Base-by-base conservation (phyloP, 2,113 vertebrate genomes). In the Hippocampus guttulatus region DNA sequence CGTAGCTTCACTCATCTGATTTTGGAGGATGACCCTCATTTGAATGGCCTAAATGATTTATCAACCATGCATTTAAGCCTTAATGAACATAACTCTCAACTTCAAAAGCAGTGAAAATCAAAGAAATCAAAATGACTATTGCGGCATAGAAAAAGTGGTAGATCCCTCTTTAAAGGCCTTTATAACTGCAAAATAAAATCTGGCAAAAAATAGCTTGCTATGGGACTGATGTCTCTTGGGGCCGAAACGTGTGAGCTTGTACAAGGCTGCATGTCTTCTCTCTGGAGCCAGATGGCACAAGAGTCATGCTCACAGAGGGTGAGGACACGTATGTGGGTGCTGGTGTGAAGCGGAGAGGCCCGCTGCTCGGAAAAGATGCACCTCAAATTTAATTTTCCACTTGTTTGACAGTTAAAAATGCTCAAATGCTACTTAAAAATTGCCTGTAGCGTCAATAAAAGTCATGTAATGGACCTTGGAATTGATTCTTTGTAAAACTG, bases 231-330 rank as follows among this genome's bases (percentile, higher is more conserved):
- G 64, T 83, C 79, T 79, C 81, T 55, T 41, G 69, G 62, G 65
- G 73, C 51, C 38, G 23, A 68, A 74, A 71, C 14, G 74, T 75
- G 60, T 70, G 75, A 64, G 69, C 64, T 74, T 55, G 3, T 27
- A 66, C 61, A 79, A 66, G 40, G 71, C 27, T 73, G 52, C 68
- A 25, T 64, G 79, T 81, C 79, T 52, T 45, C 40, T 65, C 66
- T 57, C 70, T 23, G 68, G 16, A 51, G 65, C 68, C 88, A 88
- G 87, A 89, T 88, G 88, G 87, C 80, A 75, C 66, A 74, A 73
- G 83, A 87, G 84, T 87, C 87, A 68, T 84, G 83, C 83, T 87
- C 84, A 75, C 64, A 67, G 71, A 73, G 75, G 74, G 77, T 75
- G 84, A 74, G 76, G 84, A 75, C 68, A n/a, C 75, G 77, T 67